Conservation (phyloP, 2,888 invertebrate species). For the Acleris literana region DNA sequence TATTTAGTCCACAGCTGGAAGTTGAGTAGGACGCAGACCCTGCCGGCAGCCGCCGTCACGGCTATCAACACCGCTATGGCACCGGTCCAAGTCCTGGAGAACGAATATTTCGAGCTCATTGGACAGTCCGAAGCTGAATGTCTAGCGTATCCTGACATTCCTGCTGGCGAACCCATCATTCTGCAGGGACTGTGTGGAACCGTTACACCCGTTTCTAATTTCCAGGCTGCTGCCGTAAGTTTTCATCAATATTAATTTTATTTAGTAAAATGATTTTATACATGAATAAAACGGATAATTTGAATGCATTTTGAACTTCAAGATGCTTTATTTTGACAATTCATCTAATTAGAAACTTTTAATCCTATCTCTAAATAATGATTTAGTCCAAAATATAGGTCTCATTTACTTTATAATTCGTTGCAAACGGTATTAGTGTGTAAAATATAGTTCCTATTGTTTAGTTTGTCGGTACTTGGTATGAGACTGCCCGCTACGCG, state of each 20-base stretch:
- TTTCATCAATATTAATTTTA: too few species aligned
- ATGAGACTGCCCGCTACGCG: constrained; percentile 67
- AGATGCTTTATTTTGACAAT: too few species aligned
- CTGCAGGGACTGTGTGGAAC: constrained; percentile 59
- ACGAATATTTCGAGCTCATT: constrained; percentile 52
- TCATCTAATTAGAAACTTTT: too few species aligned
- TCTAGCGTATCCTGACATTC: constrained; percentile 58
- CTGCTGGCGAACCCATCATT: constrained; percentile 48
- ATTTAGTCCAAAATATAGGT: too few species aligned
- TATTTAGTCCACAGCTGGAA: constrained; percentile 58
- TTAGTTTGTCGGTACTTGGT: constrained; percentile 70
- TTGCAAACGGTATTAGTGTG: too few species aligned
- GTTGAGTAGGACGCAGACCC: constrained; percentile 54
- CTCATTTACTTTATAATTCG: too few species aligned
- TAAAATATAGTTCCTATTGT: not conserved
- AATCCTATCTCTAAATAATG: too few species aligned
- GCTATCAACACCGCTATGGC: constrained; percentile 52
- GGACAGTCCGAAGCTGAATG: constrained; percentile 56
- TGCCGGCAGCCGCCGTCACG: constrained; percentile 42
- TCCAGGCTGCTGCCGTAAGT: constrained; percentile 47
- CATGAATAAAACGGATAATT: too few species aligned
- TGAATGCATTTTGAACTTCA: too few species aligned
- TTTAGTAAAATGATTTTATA: too few species aligned
- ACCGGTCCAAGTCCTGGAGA: constrained; percentile 52
- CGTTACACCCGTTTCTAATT: constrained; percentile 48